These are phyloP conservation scores for Plecotus auritus DNA, from an alignment of 2,113 vertebrate species.

Conservation along the genomic window DNA sequence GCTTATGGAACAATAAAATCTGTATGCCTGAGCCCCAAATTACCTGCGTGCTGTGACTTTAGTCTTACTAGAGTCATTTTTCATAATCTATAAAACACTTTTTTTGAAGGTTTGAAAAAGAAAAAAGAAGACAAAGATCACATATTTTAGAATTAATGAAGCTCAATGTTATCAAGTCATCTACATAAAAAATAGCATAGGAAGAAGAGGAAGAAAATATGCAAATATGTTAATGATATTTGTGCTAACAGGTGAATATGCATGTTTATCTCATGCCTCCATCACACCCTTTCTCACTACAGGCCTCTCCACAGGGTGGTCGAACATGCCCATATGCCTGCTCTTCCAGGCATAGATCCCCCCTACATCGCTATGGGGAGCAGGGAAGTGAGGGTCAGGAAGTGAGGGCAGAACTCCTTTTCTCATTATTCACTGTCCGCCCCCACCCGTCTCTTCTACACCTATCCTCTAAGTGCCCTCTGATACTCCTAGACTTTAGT, in stretches of 20 bases:
- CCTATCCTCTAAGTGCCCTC: background rate
- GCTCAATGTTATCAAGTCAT: constrained; percentile 42
- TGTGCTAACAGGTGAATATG: constrained; percentile 46
- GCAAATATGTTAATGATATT: constrained; percentile 26
- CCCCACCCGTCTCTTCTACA: background rate
- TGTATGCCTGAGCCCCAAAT: background rate
- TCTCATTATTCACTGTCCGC: background rate
- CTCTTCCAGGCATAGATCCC: background rate
- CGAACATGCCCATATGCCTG: no score
- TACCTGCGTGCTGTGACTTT: background rate
- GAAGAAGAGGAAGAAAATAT: background rate
- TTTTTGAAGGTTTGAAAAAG: constrained; percentile 37
- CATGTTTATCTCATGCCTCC: background rate
- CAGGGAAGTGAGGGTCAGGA: fast-evolving
- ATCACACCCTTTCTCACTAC: background rate
- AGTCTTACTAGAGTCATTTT: constrained; percentile 32
- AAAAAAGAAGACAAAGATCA: background rate
- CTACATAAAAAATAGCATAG: constrained; percentile 46
- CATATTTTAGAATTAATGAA: constrained; percentile 53
- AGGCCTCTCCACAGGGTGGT: background rate
- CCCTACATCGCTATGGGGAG: background rate
- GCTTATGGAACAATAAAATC: background rate
- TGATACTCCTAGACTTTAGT: background rate
- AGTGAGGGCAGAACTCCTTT: fast-evolving
- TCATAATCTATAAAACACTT: constrained; percentile 6